Evolutionary conservation across 1,140 invertebrate genomes (phyloP), one percentile per base, ranked within the genome.

Genomic region (Drosophila rhopaloa): DNA sequence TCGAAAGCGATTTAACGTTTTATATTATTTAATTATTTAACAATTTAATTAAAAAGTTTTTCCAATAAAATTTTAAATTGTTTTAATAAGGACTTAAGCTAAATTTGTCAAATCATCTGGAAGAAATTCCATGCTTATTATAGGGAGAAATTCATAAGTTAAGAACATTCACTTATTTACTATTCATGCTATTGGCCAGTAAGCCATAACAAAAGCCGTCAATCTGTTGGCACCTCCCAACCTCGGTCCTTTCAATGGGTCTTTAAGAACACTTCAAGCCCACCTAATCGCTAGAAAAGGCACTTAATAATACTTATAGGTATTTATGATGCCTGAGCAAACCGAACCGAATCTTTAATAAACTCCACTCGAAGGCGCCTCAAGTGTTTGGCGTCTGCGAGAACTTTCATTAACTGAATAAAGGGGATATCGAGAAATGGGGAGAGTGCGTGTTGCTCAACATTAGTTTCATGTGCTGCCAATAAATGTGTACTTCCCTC

Each of bases 401-500:
- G 66, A 71, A 73, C 57, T 75, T 80, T 76, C 53, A 81, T 81
- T 72, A 81, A 72, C 72, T 50, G 71, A 55, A 57, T 37, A 40
- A 19, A 29, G 50, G 38, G 63, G 35, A 63, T 47, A 35, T 60
- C 29, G 14, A 9, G 35, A 13, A 16, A 7, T 47, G 32, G 2
- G 37, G 16, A 27, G 41, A 63, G 75, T 79, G 81, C 81, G 81
- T 85, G 81, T 85, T 57, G 67, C 55, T 75, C 65, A 60, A 74
- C 81, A 85, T 85, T 85, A 85, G 78, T 73, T 81, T 77, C 81
- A 86, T 86, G 78, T 82, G 65, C 66, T 72, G 82, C 65, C 83
- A 86, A 86, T 86, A 82, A 86, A 88, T 88, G 67, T 82, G 79
- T 68, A 67, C 66, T 79, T 82, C 59, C 79, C 59, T 68, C 40